Conservation (phyloP, 2,113 vertebrate species). For the Neolamprologus toae region DNA sequence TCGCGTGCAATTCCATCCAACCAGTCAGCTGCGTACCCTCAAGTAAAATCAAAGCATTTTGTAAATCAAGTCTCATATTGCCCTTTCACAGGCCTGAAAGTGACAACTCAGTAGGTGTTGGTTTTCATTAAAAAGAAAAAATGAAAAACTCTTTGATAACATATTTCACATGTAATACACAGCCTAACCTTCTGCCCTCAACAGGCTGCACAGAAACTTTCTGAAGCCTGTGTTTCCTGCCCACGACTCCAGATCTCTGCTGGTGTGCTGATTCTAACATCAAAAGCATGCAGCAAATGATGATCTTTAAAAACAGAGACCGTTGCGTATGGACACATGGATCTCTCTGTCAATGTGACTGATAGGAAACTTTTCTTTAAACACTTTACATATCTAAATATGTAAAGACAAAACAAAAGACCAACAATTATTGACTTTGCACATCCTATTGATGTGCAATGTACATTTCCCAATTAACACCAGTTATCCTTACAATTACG, state of each 20-base stretch:
- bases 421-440: not conserved
- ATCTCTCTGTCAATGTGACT: not conserved
- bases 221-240: not conserved
- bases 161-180: not conserved
- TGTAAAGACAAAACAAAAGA: not conserved
- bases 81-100: not conserved
- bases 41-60: not conserved
- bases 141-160: not conserved
- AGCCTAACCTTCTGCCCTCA: not conserved
- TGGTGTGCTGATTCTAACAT: not conserved
- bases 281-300: not conserved
- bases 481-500: not conserved
- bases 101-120: not conserved
- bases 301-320: not conserved
- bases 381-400: not conserved
- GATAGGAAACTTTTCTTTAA: not conserved
- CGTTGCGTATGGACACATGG: not conserved
- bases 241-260: not conserved
- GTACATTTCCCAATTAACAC: not conserved
- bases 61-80: not conserved
- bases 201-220: not conserved
- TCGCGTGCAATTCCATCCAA: not conserved
- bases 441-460: not conserved
- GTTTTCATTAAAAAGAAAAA: not conserved
- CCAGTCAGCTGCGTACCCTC: not conserved